A percentile compares a stretch with the other conserved stretches of the same genome.
phyloP scores from a whole-genome alignment of 2,113 vertebrate species.

The Platysternon megacephalum region DNA sequence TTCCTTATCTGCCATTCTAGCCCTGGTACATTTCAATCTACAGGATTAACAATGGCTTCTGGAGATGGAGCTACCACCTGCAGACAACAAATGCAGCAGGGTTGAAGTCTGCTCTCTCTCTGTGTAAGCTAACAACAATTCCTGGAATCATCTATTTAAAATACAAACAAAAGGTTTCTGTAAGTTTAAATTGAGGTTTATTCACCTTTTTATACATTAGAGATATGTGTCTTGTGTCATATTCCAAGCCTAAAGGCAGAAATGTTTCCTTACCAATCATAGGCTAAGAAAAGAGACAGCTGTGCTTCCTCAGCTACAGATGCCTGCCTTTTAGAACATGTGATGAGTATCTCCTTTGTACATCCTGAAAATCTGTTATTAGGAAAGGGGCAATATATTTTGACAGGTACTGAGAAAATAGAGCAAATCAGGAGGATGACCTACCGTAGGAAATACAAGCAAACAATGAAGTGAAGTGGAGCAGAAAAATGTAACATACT shows the following conservation, averaged over 20 bases:
- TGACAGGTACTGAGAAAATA: background rate
- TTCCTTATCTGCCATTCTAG: background rate
- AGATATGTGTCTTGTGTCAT: background rate
- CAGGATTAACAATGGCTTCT: background rate
- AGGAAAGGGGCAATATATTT: background rate
- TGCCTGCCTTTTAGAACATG: background rate
- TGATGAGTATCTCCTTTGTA: background rate
- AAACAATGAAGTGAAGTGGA: background rate
- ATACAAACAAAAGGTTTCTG: background rate
- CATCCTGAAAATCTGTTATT: slow-evolving; percentile 12
- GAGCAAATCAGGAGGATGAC: background rate
- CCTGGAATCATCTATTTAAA: background rate
- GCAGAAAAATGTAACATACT: accelerated
- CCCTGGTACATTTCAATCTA: background rate
- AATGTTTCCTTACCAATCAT: background rate
- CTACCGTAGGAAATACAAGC: background rate
- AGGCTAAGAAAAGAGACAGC: slow-evolving; percentile 12
- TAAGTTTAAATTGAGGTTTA: background rate
- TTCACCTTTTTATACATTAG: background rate
- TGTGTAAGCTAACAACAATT: background rate
- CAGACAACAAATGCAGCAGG: background rate
- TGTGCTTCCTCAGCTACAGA: background rate
- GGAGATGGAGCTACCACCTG: background rate
- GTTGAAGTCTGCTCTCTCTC: background rate
- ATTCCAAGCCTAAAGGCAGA: slow-evolving; percentile 40